Base-by-base conservation (phyloP, 2,888 invertebrate genomes). In the Dicycla oo region DNA sequence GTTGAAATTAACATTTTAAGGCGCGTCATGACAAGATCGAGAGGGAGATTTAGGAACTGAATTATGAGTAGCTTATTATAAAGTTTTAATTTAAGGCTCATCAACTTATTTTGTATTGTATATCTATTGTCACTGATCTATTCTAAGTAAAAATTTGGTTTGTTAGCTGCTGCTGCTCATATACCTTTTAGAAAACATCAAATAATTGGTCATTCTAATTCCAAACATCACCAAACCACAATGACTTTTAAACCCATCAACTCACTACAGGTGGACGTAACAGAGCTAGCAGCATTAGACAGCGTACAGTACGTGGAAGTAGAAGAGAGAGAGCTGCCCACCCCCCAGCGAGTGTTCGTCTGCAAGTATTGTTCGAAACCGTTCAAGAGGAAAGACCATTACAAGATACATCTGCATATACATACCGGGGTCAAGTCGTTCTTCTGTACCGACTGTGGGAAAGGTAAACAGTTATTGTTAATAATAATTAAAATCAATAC, bases 331-430 rank as follows among this genome's bases (percentile, higher is more conserved):
- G 78, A 78, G 47, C 75, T 94, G 20, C 95, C 95, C 1, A 90
- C 88, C 2, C 95, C 95, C 23, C 90, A 88, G 75, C 90, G 92
- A 0, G 95, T 95, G 81, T 95, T 91, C 87, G 95, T 95, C 26
- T 96, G 96, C 92, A 94, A 94, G 86, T 94, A 84, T 89, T 96
- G 96, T 86, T 78, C 81, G 53, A 96, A 95, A 82, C 92, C 94
- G 7, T 96, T 96, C 93, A 93, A 93, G 73, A 89, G 96, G 81
- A 94, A 95, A 89, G 96, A 96, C 87, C 95, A 95, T 82, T 95
- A 94, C 90, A 95, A 94, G 87, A 95, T 95, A 85, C 96, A 96
- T 62, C 88, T 94, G 54, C 92, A 95, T 81, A 94, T 95, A 81
- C 96, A 95, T 84, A 95, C 96, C 2, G 96, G 96, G 0, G 84